Evolutionary conservation across 1,140 invertebrate species (phyloP).

Genomic region (Ptiloglossa arizonensis): DNA sequence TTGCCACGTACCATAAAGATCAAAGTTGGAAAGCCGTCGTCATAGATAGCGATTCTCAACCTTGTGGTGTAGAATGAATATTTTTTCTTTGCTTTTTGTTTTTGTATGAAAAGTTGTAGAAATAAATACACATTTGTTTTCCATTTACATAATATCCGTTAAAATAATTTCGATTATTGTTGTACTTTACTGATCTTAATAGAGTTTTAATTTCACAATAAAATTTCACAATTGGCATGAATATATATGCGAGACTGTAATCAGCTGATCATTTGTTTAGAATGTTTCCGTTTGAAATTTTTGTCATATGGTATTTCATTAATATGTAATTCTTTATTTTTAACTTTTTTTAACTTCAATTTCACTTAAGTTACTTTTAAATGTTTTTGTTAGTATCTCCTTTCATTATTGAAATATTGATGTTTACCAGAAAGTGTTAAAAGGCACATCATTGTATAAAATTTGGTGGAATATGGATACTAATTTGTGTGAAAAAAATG

Average conservation of each 20-base stretch:
- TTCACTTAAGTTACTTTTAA: conserved; percentile 13
- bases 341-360: too few species aligned
- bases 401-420: conserved; percentile 26
- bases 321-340: background rate
- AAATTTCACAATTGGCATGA: conserved; percentile 3
- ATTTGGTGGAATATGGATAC: conserved; percentile 43
- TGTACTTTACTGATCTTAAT: background rate
- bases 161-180: background rate
- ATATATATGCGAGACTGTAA: background rate
- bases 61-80: conserved; percentile 23
- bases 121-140: background rate
- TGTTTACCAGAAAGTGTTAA: conserved; percentile 31
- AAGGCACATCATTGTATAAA: conserved; percentile 9
- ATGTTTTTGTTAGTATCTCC: conserved; percentile 2
- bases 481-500: conserved; percentile 20
- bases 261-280: conserved; percentile 42
- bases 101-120: background rate
- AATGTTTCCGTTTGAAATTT: background rate
- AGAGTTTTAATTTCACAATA: background rate
- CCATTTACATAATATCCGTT: background rate
- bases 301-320: background rate
- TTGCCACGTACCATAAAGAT: conserved; percentile 55
- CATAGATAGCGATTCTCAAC: conserved; percentile 69
- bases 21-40: conserved; percentile 62
- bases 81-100: background rate